phyloP scores from a whole-genome alignment of 2,888 invertebrate species.

The Sinodicranocentrus sp. region DNA sequence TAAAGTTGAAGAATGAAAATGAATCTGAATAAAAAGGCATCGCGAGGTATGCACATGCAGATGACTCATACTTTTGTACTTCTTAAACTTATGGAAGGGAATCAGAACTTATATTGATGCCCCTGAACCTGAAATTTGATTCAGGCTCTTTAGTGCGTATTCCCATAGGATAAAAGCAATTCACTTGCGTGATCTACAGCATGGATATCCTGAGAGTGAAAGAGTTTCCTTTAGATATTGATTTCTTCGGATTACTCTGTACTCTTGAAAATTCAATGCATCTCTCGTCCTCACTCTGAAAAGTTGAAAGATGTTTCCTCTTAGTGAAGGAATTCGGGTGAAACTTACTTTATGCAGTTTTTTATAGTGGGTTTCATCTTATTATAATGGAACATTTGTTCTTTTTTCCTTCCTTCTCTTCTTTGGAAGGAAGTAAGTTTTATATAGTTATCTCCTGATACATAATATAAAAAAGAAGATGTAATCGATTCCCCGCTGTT shows the following conservation, averaged over 20 bases:
- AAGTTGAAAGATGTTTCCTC: conserved; percentile 35
- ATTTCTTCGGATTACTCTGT: conserved; percentile 14
- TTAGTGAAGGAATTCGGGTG: neutral
- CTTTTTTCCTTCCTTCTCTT: conserved; percentile 28
- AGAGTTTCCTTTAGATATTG: conserved; percentile 24
- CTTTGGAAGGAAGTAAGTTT: conserved; percentile 30
- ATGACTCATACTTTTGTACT: no score
- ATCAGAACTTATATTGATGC: conserved; percentile 29
- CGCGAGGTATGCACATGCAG: neutral
- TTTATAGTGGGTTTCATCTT: conserved; percentile 23
- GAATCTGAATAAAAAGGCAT: neutral
- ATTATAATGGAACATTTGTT: conserved; percentile 43
- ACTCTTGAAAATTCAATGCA: conserved; percentile 34
- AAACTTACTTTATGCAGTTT: neutral
- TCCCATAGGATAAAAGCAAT: conserved; percentile 50
- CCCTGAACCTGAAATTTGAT: conserved; percentile 62
- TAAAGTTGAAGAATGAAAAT: neutral
- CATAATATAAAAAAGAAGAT: conserved; percentile 37
- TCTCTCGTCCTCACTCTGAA: no score
- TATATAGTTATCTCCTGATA: conserved; percentile 9
- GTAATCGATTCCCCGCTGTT: conserved; percentile 43
- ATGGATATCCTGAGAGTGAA: neutral
- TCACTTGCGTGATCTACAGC: conserved; percentile 4
- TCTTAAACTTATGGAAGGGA: neutral
- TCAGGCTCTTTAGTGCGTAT: conserved; percentile 25